Evolutionary conservation across 2,888 invertebrate genomes (phyloP), one percentile per base, ranked within the genome.

Genomic region (Sphecodes monilicornis): DNA sequence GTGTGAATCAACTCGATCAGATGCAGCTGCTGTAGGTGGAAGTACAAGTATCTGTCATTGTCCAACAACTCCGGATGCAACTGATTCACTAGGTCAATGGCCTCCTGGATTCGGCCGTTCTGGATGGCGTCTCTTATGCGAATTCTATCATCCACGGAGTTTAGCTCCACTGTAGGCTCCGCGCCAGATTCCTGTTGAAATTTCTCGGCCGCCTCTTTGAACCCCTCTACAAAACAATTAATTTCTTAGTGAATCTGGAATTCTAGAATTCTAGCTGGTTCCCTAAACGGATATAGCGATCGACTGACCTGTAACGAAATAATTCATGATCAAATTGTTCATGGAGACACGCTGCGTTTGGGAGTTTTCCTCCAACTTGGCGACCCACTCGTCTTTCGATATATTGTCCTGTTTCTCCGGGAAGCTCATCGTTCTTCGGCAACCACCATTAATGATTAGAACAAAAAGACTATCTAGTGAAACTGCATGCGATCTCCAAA

Each of bases 241-340:
- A 32, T 36, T 2, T 0, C 4, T 22, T 26, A 46, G 32, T 8
- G 18, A 16, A 36, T 1, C 29, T 50, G 4, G 22, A 10, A 1
- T 29, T 3, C 1, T 1, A 32, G 18, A 68, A 68, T 16, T 26
- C 6, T 3, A n/a, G 8, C 16, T 60, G 1, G 0, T 11, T 29
- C 8, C 8, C 60, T 13, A 26, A 26, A 46, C 16, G n/a, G n/a
- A 13, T 39, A n/a, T 11, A 11, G 46, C 41, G n/a, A 39, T 60
- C 54, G 74, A 57, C 93, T 95, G 95, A 98, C 98, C 99, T 95
- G 98, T 99, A 68, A 99, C 98, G 92, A 99, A 96, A 95, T 99
- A 99, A 95, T 99, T 99, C 99, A 99, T 99, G 90, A 99, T 98
- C 88, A 99, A 96, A 95, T 98, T 98, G 95, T 99, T 99, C 98